A percentile compares a stretch with the other conserved stretches of the same genome.
Evolutionary conservation across 53 echinoderm and acorn worm species (phyloP).

Genomic region (Zoroaster sp.): DNA sequence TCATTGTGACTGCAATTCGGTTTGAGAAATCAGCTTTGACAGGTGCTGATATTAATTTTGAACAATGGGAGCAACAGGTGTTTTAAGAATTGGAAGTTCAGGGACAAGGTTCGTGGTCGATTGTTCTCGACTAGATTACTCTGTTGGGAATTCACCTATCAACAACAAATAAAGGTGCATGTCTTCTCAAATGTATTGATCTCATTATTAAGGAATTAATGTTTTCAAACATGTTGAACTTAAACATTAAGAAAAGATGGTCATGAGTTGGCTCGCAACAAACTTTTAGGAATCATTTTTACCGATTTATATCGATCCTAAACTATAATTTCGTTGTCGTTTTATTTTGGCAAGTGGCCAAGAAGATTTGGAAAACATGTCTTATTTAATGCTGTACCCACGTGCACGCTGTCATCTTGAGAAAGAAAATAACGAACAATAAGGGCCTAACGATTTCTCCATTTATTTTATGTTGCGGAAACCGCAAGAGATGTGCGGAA

Average conservation of each 20-base stretch:
- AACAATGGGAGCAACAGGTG: slow-evolving; percentile 21
- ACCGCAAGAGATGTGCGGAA: not conserved
- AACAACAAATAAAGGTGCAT: too few species aligned
- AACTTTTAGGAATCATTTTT: too few species aligned
- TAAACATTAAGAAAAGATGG: too few species aligned
- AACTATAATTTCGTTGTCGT: too few species aligned
- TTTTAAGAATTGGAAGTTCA: not conserved
- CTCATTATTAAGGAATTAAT: too few species aligned
- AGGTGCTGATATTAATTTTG: slow-evolving; percentile 11
- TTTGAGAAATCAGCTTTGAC: not conserved
- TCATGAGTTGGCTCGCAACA: too few species aligned
- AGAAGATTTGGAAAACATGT: not conserved
- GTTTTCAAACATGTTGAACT: too few species aligned
- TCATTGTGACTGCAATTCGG: not conserved
- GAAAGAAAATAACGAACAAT: not conserved
- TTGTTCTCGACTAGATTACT: not conserved
- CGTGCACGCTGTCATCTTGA: not conserved
- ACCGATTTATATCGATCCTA: too few species aligned
- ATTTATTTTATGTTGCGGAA: not conserved
- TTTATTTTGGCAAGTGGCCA: not conserved
- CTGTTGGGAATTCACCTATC: not conserved
- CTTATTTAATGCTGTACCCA: not conserved
- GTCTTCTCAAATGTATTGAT: too few species aligned
- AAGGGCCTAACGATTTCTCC: not conserved
- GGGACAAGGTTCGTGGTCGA: not conserved